Evolutionary conservation across 2,888 invertebrate genomes (phyloP), one percentile per base, ranked within the genome.

Genomic region (Nomada hirtipes): DNA sequence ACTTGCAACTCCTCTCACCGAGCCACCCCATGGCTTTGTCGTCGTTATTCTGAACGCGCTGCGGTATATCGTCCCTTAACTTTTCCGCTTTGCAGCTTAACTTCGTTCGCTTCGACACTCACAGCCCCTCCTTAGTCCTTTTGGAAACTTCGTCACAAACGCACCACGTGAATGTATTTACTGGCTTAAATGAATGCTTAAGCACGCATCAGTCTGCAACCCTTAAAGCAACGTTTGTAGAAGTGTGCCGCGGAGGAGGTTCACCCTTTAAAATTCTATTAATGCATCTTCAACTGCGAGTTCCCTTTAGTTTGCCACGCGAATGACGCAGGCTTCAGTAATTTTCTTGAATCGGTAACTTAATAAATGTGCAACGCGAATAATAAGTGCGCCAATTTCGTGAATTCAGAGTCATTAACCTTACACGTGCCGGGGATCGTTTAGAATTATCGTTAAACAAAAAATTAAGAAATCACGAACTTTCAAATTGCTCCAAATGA

Each of bases 21-120:
- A 55, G 44, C 70, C 73, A 80, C 57, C 80, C 53, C 50, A 70
- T 29, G 55, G 26, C 74, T 80, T 74, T 80, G 81, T 81, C 74
- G 65, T 81, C 75, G 75, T 73, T 60, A 75, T 63, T 75, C 65
- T 36, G 53, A 76, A 44, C 47, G 29, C 63, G 63, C 7, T 60
- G 55, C 52, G 68, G 68, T 85, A 78, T 42, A 83, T 72, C 55
- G 64, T 65, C 71, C 57, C 79, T 87, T 80, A 88, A 87, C 88
- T 87, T 88, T 86, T 78, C 86, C 82, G 76, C 82, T 88, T 86
- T 87, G 67, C 69, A 71, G 78, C 77, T 79, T 76, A 87, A 88
- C 87, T 88, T 87, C 68, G 75, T 82, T 78, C 74, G 67, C 82
- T 69, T 64, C 74, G 47, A 71, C 82, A 71, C 76, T 53, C 70